A percentile compares a stretch with the other conserved stretches of the same genome.
Conservation (phyloP, 2,888 invertebrate genomes). For the Endotricha flammealis region DNA sequence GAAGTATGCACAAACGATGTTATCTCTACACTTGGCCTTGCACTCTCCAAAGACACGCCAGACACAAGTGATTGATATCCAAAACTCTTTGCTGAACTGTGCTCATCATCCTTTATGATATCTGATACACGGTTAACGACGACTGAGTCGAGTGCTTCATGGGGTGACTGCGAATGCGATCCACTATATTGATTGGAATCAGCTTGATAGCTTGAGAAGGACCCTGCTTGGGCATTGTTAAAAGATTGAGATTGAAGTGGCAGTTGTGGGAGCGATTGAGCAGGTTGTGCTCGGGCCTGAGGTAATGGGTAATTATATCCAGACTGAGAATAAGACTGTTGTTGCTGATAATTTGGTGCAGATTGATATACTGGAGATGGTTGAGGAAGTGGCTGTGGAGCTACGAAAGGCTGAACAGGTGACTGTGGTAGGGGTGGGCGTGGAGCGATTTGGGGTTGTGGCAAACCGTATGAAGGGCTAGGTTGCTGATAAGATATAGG, state of each 20-base stretch:
- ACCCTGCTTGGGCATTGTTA: constrained; percentile 23
- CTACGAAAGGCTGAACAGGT: constrained; percentile 12
- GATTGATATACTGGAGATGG: constrained; percentile 12
- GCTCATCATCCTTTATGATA: constrained; percentile 62
- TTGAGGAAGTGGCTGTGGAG: constrained; percentile 10
- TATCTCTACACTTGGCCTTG: constrained; percentile 62
- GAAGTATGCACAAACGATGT: constrained; percentile 63
- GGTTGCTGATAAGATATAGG: constrained; percentile 2
- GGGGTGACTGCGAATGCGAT: constrained; percentile 35
- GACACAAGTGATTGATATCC: constrained; percentile 63
- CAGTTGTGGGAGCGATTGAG: constrained; percentile 20
- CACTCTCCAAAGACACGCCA: constrained; percentile 59
- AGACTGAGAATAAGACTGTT: constrained; percentile 21
- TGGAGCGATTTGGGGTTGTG: constrained; percentile 6
- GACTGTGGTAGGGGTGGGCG: constrained; percentile 4
- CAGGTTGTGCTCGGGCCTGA: constrained; percentile 17
- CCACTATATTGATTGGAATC: constrained; percentile 54
- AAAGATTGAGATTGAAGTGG: constrained; percentile 37
- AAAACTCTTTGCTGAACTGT: constrained; percentile 52
- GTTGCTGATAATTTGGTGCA: constrained; percentile 18
- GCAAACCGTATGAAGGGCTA: constrained; percentile 3
- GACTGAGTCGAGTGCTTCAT: constrained; percentile 52
- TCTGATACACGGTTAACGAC: constrained; percentile 56
- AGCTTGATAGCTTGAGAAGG: constrained; percentile 58
- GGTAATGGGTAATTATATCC: constrained; percentile 29